A percentile compares a stretch with the other conserved stretches of the same genome.
These are phyloP conservation scores for Adineta ricciae DNA, from an alignment of 2,888 invertebrate species.

Conservation along the genomic window DNA sequence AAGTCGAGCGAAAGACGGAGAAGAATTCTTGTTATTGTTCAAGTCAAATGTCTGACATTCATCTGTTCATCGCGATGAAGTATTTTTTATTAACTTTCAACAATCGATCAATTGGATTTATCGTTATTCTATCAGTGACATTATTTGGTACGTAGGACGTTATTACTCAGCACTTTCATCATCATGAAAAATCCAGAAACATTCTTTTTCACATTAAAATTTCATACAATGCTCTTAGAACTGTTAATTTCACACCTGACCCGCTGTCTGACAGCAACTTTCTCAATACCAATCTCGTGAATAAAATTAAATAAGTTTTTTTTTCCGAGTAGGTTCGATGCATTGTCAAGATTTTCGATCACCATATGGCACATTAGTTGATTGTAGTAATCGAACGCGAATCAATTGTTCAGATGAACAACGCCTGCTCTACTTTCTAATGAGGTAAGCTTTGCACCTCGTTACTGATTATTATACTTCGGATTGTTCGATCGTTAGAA, in stretches of 20 bases:
- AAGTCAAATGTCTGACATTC: neutral
- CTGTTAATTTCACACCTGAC: no score
- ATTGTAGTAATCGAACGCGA: neutral
- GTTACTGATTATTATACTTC: neutral
- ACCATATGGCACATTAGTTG: neutral
- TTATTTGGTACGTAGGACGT: neutral
- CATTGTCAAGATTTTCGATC: neutral
- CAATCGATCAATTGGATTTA: neutral
- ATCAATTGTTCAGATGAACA: conserved; percentile 25
- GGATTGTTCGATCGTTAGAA: neutral
- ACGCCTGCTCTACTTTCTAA: conserved; percentile 10
- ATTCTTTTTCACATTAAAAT: no score
- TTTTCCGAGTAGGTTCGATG: no score
- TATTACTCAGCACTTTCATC: no score
- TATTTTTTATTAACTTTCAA: neutral
- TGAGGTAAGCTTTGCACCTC: neutral
- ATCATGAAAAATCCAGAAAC: no score
- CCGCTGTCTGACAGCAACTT: no score
- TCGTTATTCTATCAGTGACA: neutral
- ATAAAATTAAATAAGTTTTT: no score
- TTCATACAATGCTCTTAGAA: no score
- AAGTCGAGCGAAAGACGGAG: neutral
- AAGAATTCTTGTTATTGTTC: neutral
- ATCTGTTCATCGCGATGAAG: neutral
- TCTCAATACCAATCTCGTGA: no score